A percentile compares a stretch with the other conserved stretches of the same genome.
Conservation (phyloP, 2,888 invertebrate species). For the Nymphalis urticae region DNA sequence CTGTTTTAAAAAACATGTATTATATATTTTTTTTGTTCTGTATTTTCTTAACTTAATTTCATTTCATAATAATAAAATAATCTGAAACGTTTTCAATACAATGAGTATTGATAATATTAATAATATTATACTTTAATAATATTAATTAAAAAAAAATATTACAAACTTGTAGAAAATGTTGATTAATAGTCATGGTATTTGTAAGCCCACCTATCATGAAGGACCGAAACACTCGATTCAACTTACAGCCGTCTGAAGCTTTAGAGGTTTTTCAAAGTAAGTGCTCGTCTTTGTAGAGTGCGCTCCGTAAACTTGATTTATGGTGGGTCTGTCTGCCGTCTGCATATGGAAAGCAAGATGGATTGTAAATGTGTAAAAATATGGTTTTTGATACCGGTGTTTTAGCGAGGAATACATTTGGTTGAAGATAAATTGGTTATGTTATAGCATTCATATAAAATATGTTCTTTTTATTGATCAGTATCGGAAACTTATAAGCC, state of each 20-base stretch:
- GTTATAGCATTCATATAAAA: too few species aligned
- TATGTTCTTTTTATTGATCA: too few species aligned
- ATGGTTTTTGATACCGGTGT: constrained; percentile 1
- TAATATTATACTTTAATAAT: too few species aligned
- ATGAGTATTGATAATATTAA: too few species aligned
- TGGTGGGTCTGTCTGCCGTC: constrained; percentile 39
- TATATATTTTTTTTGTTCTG: too few species aligned
- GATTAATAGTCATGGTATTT: neutral
- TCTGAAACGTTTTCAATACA: too few species aligned
- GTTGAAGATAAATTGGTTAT: neutral
- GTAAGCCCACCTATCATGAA: neutral
- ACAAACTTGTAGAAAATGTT: neutral
- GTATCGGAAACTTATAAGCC: too few species aligned
- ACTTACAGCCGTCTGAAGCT: constrained; percentile 30
- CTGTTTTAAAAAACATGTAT: too few species aligned
- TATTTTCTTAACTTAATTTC: too few species aligned
- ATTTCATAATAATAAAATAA: too few species aligned
- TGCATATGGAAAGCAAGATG: constrained; percentile 27
- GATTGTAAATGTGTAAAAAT: constrained; percentile 4
- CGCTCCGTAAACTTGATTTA: constrained; percentile 46
- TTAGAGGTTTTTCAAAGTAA: constrained; percentile 41
- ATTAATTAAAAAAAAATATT: neutral
- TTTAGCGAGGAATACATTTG: neutral
- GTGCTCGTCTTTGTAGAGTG: constrained; percentile 39
- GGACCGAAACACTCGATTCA: constrained; percentile 31